Evolutionary conservation across 2,113 vertebrate species (phyloP), one percentile per base, ranked within the genome.

Genomic region (Tauraco erythrolophus): DNA sequence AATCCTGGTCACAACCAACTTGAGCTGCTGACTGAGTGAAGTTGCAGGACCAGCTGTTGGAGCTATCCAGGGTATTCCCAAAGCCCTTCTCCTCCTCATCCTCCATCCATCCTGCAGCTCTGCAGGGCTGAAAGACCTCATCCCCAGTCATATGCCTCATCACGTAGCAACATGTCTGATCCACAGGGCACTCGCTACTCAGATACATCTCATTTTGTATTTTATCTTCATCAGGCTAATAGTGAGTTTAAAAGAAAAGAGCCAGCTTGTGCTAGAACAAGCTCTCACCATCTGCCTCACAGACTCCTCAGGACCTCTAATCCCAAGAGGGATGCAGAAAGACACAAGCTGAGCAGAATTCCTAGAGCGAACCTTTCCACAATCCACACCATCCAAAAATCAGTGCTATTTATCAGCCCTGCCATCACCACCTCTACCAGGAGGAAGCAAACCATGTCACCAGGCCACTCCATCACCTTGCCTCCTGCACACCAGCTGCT

Each of bases 181-280:
- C 58, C 74, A 19, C 25, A 7, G 24, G 28, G 18, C 11, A 17
- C 27, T 66, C 21, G 0, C 4, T 17, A 11, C 5, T 53, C 11
- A 23, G 48, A 16, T 21, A 14, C 14, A 35, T 6, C 31, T 50
- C 2, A 1, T 46, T 39, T 53, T 45, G 19, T 15, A 16, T 33
- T 33, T 37, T 2, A 1, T 22, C 16, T n/a, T 37, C 10, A 10
- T 6, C 37, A 43, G 8, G 4, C 13, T 54, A 45, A 1, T 1
- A 0, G 2, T 0, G 9, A 48, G 10, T 28, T 77, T 24, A 3
- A 31, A 27, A 41, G 25, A 62, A 51, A 10, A 33, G 27, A 65
- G 23, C 19, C 39, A 54, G 1, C 48, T 43, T 2, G 0, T 11
- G 2, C 10, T 18, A n/a, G 60, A 37, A 39, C 6, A 57, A 70